A percentile compares a stretch with the other conserved stretches of the same genome.
Evolutionary conservation across 1,140 invertebrate species (phyloP).

Genomic region (Reticulitermes speratus): DNA sequence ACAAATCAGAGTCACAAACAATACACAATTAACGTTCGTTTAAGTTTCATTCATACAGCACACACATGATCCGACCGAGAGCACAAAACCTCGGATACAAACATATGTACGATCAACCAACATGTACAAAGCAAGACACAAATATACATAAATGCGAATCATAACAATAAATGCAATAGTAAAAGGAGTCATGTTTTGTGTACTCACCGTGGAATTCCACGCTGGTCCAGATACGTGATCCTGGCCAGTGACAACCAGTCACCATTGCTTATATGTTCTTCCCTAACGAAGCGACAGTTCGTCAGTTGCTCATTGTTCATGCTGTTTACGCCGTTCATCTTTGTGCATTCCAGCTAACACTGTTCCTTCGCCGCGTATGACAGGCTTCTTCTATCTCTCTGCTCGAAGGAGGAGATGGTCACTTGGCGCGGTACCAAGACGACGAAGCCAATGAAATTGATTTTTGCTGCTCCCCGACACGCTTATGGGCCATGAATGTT

Average conservation of each 20-base stretch:
- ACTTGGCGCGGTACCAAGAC: neutral
- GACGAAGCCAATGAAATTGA: neutral
- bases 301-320: neutral
- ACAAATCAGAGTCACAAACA: too few relatives aligned
- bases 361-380: neutral
- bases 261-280: slow-evolving; percentile 31
- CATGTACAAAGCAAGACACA: too few relatives aligned
- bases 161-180: too few relatives aligned
- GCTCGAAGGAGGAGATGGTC: neutral
- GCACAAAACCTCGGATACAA: too few relatives aligned
- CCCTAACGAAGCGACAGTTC: slow-evolving; percentile 21
- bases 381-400: neutral
- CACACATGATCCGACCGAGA: too few relatives aligned
- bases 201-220: slow-evolving; percentile 15
- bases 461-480: neutral
- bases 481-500: neutral
- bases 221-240: slow-evolving; percentile 32
- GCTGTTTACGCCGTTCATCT: neutral
- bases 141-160: too few relatives aligned
- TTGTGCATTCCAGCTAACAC: neutral
- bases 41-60: too few relatives aligned
- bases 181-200: too few relatives aligned
- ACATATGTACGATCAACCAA: too few relatives aligned
- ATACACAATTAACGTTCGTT: too few relatives aligned
- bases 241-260: slow-evolving; percentile 31